A percentile compares a stretch with the other conserved stretches of the same genome.
Conservation (phyloP, 2,888 invertebrate species). For the Pimpla rufipes region DNA sequence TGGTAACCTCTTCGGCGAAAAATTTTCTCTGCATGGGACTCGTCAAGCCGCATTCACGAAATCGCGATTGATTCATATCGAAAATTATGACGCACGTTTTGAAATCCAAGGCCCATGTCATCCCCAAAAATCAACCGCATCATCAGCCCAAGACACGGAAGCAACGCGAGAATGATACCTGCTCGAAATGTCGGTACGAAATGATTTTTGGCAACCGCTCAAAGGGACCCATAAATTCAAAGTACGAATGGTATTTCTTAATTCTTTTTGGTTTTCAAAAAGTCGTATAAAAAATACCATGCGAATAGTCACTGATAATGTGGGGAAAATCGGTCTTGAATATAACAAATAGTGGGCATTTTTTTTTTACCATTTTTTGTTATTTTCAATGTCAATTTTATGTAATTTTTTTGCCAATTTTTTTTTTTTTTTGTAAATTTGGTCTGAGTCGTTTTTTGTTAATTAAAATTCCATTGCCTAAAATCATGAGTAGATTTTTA, state of each 20-base stretch:
- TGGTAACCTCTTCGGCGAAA: slow-evolving; percentile 12
- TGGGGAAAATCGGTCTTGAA: too few species aligned
- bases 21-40: slow-evolving; percentile 30
- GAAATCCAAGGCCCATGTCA: slow-evolving; percentile 1
- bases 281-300: too few species aligned
- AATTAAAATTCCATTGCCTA: too few species aligned
- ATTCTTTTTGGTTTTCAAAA: too few species aligned
- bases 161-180: background rate
- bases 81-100: slow-evolving; percentile 43
- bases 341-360: too few species aligned
- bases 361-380: too few species aligned
- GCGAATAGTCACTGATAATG: too few species aligned
- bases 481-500: too few species aligned
- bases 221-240: background rate
- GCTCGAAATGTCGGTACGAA: slow-evolving; percentile 11
- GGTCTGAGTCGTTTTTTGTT: too few species aligned
- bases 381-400: too few species aligned
- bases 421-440: too few species aligned
- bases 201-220: background rate
- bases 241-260: background rate
- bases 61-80: background rate
- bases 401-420: too few species aligned
- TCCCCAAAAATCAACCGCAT: slow-evolving; percentile 5
- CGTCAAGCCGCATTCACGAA: background rate
- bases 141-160: slow-evolving; percentile 17